Conservation (phyloP, 2,113 vertebrate species). For the Procavia capensis region DNA sequence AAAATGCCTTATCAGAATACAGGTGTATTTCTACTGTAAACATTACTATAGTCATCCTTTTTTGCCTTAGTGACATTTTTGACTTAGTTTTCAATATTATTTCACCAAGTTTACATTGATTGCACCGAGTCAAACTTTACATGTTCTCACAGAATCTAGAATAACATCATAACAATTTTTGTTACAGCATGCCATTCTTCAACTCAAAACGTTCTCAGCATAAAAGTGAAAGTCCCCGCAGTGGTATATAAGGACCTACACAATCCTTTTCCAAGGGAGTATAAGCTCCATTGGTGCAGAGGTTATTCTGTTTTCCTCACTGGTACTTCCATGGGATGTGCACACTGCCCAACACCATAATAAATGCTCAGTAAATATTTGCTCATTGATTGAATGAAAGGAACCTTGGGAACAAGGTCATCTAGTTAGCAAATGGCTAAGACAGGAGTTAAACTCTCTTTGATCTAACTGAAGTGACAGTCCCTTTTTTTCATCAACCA, state of each 20-base stretch:
- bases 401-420: background rate
- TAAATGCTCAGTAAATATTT: background rate
- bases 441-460: conserved; percentile 18
- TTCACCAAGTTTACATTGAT: conserved; percentile 17
- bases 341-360: background rate
- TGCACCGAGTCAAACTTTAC: background rate
- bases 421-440: background rate
- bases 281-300: background rate
- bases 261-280: background rate
- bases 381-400: conserved; percentile 11
- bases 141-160: background rate
- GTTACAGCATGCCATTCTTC: background rate
- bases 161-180: conserved; percentile 1
- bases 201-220: background rate
- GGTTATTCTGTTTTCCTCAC: conserved; percentile 5
- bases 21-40: conserved; percentile 42
- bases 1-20: conserved; percentile 48
- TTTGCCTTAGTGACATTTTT: conserved; percentile 52
- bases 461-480: background rate
- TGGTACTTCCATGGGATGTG: background rate
- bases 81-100: conserved; percentile 39
- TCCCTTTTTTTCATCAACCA: background rate
- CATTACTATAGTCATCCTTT: conserved; percentile 44
- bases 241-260: background rate
- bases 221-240: conserved; percentile 24